Evolutionary conservation across 2,113 vertebrate species (phyloP), one percentile per base, ranked within the genome.

Genomic region (Seriola aureovittata): DNA sequence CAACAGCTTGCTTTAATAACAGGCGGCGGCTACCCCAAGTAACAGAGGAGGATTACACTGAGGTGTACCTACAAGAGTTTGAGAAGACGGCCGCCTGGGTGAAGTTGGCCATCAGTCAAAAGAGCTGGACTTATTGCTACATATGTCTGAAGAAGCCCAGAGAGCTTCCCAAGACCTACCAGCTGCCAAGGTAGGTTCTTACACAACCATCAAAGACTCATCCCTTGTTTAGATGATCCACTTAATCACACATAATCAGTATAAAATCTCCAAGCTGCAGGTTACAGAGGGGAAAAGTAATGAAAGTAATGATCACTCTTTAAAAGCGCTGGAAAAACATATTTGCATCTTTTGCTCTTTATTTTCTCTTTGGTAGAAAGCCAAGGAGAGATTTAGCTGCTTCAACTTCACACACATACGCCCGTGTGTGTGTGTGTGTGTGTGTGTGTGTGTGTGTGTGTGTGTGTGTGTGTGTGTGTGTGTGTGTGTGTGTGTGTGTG

Each of bases 351-450:
- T 58, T 81, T 75, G 13, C 48, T 75, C 9, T 65, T 25, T 78
- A 55, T 80, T 67, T n/a, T 63, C 21, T 71, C 52, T 77, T 48
- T 71, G 63, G 23, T 66, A 54, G 80, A 44, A 81, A 73, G 67
- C 75, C 82, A 58, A 75, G 42, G 59, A 82, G 70, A 64, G 42
- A 71, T 87, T 85, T 73, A 78, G 52, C 21, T 64, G 74, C 73
- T 40, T 76, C 64, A 75, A 67, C 50, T 58, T 46, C 55, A 48
- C n/a, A 36, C 64, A 21, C 32, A 0, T 32, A 13, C 5, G 0
- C 52, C 19, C 21, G 52, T 13, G 40, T 42, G 10, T 29, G 42
- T 2, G 14, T 2, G 11, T 1, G 0, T n/a, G 48, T 74, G 62
- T 23, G 52, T 13, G 40, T 38, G 10, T 23, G 38, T 1, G 14